Evolutionary conservation across 2,113 vertebrate species (phyloP), one percentile per base, ranked within the genome.

Genomic region (Hemicordylus capensis): DNA sequence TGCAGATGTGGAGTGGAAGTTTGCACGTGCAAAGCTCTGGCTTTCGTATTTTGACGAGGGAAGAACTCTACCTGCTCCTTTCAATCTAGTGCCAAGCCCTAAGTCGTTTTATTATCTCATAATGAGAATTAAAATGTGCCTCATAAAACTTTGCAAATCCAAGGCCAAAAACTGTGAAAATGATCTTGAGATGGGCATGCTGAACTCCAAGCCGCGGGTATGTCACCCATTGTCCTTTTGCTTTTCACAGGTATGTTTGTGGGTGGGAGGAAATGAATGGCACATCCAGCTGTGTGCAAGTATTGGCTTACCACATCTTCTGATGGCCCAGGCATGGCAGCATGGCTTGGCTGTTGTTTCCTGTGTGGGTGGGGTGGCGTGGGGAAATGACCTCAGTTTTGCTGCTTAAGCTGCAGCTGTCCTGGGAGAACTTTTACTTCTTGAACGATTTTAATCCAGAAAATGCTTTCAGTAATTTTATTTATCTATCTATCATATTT

Each of bases 41-140:
- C 93, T 99, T 14, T 99, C 98, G 77, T 99, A 99, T 93, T 99
- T 99, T 81, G 98, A 99, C 0, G 98, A 99, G 95, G 98, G 98
- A 64, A 97, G 98, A 87, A 99, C 98, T 31, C 95, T 99, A 80
- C 98, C 98, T 10, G 98, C 97, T 87, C 98, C 98, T 84, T 99
- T 98, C 93, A 99, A 99, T 88, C 96, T 99, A 94, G 98, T 99
- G 93, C 98, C 98, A 93, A 99, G 98, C 88, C 98, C 98, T 67
- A 99, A 99, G 93, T 99, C 98, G 72, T 98, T 98, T 97, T 99
- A 98, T 95, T 99, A 99, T 97, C 95, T 99, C 95, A 97, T 97
- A 94, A 96, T 99, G 89, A 98, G 97, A 95, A 97, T 97, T 93
- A 98, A 98, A 96, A 96, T 97, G 94, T 98, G 98, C 96, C 97